Evolutionary conservation across 1,140 invertebrate species (phyloP).

Genomic region (Myzus persicae): DNA sequence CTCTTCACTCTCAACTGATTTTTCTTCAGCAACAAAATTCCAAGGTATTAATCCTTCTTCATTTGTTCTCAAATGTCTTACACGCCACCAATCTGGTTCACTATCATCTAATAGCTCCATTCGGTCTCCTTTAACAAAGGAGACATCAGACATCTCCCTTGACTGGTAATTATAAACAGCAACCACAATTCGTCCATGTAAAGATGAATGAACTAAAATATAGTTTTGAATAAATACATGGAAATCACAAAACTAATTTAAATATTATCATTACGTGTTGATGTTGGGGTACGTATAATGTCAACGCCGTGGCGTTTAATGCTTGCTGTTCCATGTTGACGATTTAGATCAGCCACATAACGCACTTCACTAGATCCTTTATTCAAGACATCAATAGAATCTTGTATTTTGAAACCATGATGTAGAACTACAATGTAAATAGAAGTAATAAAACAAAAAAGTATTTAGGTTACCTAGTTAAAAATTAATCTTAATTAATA

Average conservation of each 20-base stretch:
- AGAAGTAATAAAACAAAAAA: neutral
- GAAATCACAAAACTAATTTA: constrained; percentile 44
- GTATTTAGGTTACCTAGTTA: neutral
- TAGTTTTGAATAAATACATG: constrained; percentile 58
- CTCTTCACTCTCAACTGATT: constrained; percentile 95
- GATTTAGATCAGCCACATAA: constrained; percentile 81
- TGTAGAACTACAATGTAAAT: constrained; percentile 56
- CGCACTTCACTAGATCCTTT: constrained; percentile 69
- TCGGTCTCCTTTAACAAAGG: constrained; percentile 89
- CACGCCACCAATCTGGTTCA: constrained; percentile 93
- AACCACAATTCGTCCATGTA: constrained; percentile 75
- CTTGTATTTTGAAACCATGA: constrained; percentile 62
- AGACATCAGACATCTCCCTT: constrained; percentile 87
- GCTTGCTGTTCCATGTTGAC: constrained; percentile 67
- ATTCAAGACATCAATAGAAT: constrained; percentile 59
- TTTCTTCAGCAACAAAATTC: constrained; percentile 92
- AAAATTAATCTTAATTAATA: neutral
- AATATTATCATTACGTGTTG: constrained; percentile 68
- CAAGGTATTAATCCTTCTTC: constrained; percentile 90
- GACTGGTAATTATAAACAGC: constrained; percentile 92
- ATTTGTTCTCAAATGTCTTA: constrained; percentile 83
- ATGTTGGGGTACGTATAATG: constrained; percentile 75
- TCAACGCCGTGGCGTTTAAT: constrained; percentile 71
- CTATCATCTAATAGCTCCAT: constrained; percentile 88
- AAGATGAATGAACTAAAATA: constrained; percentile 60